Evolutionary conservation across 2,797 vertebrate species (phyloP).

Genomic region (Alfaro cultratus): DNA sequence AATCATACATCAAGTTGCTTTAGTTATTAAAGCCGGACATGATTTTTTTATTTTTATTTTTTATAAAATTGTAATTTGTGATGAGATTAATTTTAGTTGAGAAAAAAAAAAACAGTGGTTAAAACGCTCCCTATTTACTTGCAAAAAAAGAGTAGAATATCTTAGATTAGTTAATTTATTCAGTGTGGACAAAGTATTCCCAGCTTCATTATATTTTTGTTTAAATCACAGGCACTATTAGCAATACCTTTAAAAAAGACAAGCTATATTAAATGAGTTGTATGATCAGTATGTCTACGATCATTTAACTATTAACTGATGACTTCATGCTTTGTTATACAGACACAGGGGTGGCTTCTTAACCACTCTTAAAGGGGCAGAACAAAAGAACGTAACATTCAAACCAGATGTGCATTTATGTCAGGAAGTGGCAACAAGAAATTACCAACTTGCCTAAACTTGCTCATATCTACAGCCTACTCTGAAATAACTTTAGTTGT

Average conservation of each 20-base stretch:
- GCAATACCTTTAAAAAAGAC: background rate
- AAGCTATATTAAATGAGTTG: too few species aligned
- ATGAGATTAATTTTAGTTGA: background rate
- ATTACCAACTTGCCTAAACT: too few species aligned
- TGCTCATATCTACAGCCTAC: background rate
- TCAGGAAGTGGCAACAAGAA: background rate
- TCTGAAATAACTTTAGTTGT: background rate
- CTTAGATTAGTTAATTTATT: background rate
- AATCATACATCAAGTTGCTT: background rate
- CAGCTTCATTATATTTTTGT: too few species aligned
- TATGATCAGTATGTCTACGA: background rate
- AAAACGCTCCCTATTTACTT: background rate
- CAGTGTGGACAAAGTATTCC: background rate
- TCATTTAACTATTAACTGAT: background rate
- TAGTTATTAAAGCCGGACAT: background rate
- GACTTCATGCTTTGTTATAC: background rate
- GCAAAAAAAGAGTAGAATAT: background rate
- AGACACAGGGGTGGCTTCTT: background rate
- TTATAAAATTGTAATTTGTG: background rate
- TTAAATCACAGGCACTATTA: background rate
- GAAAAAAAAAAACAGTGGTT: background rate
- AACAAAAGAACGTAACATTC: background rate
- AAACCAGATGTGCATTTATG: background rate
- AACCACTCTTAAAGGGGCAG: background rate
- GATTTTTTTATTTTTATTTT: background rate